Percentiles rank a stretch among this genome's conserved stretches.
Conservation (phyloP, 1,140 invertebrate species). For the Doryteuthis pealeii region DNA sequence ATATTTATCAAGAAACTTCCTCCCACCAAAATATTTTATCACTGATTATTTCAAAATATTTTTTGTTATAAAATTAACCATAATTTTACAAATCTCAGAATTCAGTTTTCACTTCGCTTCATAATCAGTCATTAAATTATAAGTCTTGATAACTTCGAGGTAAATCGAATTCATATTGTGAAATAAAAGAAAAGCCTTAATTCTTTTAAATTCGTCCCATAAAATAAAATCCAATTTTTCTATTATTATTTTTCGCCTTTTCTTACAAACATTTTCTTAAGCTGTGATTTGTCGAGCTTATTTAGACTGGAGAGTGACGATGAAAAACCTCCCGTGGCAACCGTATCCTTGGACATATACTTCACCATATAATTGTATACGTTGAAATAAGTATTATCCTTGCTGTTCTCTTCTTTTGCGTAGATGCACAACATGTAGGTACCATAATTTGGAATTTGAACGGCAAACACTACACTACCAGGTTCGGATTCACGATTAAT, state of each 20-base stretch:
- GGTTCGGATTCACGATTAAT: slow-evolving; percentile 28
- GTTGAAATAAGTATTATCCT: slow-evolving; percentile 41
- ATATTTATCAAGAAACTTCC: too few relatives aligned
- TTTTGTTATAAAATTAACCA: too few relatives aligned
- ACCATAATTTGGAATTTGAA: slow-evolving; percentile 46
- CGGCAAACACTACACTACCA: slow-evolving; percentile 38
- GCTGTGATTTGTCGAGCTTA: slow-evolving; percentile 11
- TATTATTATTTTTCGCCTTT: not conserved
- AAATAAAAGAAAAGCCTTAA: too few relatives aligned
- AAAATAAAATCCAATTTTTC: too few relatives aligned
- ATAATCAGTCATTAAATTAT: too few relatives aligned
- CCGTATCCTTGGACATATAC: slow-evolving; percentile 32
- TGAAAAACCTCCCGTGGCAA: slow-evolving; percentile 8
- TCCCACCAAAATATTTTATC: too few relatives aligned
- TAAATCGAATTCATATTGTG: too few relatives aligned
- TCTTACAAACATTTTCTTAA: slow-evolving; percentile 30
- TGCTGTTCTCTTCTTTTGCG: slow-evolving; percentile 39
- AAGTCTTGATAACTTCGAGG: too few relatives aligned
- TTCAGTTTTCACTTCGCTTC: too few relatives aligned
- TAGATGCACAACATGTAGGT: slow-evolving; percentile 57
- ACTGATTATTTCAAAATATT: too few relatives aligned
- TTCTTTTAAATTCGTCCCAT: too few relatives aligned
- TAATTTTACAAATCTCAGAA: too few relatives aligned
- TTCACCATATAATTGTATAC: slow-evolving; percentile 56
- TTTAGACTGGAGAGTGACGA: slow-evolving; percentile 19